Conservation (phyloP, 1,140 invertebrate genomes). For the Cephus cinctus region DNA sequence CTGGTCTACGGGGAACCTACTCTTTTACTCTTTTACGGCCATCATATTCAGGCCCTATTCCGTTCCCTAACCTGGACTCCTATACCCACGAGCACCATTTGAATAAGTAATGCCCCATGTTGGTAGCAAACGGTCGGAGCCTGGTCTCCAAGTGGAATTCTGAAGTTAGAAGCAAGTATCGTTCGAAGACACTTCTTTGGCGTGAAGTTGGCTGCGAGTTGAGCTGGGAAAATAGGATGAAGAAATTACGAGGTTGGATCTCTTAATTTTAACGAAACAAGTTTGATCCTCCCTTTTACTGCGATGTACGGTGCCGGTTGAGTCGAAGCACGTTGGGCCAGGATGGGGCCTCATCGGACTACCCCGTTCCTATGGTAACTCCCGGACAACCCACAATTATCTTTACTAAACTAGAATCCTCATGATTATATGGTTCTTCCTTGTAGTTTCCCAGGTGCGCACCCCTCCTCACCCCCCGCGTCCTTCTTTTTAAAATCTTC, state of each 20-base stretch:
- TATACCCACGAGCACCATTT: no score
- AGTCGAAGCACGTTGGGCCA: slow-evolving; percentile 4
- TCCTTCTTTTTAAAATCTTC: no score
- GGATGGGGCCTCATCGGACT: slow-evolving; percentile 18
- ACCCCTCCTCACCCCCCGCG: slow-evolving; percentile 19
- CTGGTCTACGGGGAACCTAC: background rate
- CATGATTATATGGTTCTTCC: slow-evolving; percentile 42
- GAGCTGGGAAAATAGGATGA: slow-evolving; percentile 39
- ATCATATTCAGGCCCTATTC: background rate
- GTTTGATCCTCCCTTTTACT: slow-evolving; percentile 23
- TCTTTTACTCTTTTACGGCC: background rate
- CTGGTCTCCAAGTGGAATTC: background rate
- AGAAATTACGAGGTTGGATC: slow-evolving; percentile 50
- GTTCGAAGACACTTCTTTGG: no score
- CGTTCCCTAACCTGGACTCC: no score
- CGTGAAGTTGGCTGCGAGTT: no score
- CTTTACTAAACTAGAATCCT: slow-evolving; percentile 52
- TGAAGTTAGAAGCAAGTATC: no score
- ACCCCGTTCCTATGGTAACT: no score
- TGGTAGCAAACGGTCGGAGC: no score
- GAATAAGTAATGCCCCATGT: no score
- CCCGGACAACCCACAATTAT: slow-evolving; percentile 50
- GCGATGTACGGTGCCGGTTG: background rate
- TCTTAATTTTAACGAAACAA: slow-evolving; percentile 51
- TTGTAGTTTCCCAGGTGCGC: slow-evolving; percentile 39